phyloP scores from a whole-genome alignment of 2,888 invertebrate genomes.

The Beris chalybata region DNA sequence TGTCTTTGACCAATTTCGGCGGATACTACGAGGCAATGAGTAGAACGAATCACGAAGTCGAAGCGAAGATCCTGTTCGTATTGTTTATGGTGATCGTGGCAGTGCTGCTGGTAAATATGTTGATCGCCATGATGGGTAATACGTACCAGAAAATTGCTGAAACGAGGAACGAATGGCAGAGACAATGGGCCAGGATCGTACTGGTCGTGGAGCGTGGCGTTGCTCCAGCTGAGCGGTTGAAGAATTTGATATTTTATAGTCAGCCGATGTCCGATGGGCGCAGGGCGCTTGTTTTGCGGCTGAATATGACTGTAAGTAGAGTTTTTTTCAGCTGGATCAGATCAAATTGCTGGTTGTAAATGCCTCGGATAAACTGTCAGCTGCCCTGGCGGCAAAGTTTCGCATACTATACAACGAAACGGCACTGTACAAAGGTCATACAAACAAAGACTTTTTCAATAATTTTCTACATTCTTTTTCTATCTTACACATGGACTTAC shows the following conservation, averaged over 20 bases:
- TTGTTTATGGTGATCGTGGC: conserved; percentile 97
- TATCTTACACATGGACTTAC: too few species aligned
- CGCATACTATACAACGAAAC: too few species aligned
- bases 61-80: conserved; percentile 92
- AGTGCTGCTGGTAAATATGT: conserved; percentile 92
- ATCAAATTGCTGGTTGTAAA: too few species aligned
- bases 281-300: conserved; percentile 80
- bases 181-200: conserved; percentile 97
- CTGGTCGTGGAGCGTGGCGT: conserved; percentile 97
- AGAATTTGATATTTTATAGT: conserved; percentile 87
- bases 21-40: conserved; percentile 92
- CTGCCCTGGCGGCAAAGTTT: too few species aligned
- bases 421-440: too few species aligned
- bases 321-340: too few species aligned
- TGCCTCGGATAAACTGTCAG: too few species aligned
- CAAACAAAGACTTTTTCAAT: too few species aligned
- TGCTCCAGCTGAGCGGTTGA: conserved; percentile 80
- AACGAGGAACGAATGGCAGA: conserved; percentile 96
- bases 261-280: conserved; percentile 91
- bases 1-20: conserved; percentile 96
- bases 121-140: conserved; percentile 99
- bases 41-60: conserved; percentile 82
- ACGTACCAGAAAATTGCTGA: conserved; percentile 98
- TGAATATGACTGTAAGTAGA: conserved; percentile 79
- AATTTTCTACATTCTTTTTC: too few species aligned